Percentiles rank a stretch among this genome's conserved stretches.
Evolutionary conservation across 2,113 vertebrate species (phyloP).

Genomic region (Tympanuchus pallidicinctus): DNA sequence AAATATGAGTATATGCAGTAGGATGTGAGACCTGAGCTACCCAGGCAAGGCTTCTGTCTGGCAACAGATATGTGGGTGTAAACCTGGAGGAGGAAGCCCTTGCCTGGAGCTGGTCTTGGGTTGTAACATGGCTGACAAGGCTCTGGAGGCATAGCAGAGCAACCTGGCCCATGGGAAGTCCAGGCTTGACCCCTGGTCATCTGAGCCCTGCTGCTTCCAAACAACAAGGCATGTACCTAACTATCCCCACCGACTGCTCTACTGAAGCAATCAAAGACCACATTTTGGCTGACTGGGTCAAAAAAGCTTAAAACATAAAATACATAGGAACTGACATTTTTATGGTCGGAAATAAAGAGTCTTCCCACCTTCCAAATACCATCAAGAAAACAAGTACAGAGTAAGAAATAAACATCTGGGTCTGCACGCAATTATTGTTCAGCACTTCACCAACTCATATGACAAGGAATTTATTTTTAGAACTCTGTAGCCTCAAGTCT

Average conservation of each 20-base stretch:
- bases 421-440: neutral
- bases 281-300: neutral
- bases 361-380: neutral
- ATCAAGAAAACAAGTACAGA: neutral
- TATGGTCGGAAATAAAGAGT: neutral
- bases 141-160: accelerated
- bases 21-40: neutral
- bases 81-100: neutral
- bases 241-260: neutral
- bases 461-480: constrained; percentile 10
- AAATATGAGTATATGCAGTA: neutral
- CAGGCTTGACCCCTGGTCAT: neutral
- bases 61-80: accelerated
- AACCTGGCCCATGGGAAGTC: neutral
- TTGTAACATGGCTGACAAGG: neutral
- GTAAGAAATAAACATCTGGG: neutral
- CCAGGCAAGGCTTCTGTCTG: neutral
- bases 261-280: neutral
- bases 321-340: neutral
- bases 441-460: neutral
- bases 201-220: neutral
- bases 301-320: neutral
- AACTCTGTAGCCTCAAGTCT: neutral
- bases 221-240: neutral
- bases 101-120: neutral